Evolutionary conservation across 2,888 invertebrate species (phyloP).

Genomic region (Sycophila texana): DNA sequence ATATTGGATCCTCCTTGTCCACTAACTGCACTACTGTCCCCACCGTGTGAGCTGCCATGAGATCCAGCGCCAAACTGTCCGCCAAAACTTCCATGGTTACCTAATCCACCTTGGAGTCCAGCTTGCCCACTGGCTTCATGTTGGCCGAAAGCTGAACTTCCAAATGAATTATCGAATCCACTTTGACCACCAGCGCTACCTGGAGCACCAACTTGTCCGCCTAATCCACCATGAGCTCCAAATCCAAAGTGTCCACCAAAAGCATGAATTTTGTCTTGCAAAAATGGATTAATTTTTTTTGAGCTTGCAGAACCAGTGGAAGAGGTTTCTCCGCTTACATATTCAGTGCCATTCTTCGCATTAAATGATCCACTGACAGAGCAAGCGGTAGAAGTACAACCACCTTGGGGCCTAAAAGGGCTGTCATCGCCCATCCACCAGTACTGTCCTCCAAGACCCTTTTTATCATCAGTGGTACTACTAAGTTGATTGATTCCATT

Average conservation of each 20-base stretch:
- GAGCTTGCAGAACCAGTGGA: background rate
- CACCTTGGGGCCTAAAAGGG: constrained; percentile 59
- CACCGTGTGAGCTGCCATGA: background rate
- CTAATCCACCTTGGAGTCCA: background rate
- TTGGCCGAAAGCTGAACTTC: too few species aligned
- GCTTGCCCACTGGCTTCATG: background rate
- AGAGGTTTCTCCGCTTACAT: background rate
- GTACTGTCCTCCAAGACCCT: constrained; percentile 23
- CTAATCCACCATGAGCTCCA: background rate
- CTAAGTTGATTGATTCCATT: constrained; percentile 7
- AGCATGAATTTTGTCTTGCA: constrained; percentile 7
- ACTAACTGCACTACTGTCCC: background rate
- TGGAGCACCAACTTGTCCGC: background rate
- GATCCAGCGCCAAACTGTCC: constrained; percentile 1
- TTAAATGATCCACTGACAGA: constrained; percentile 51
- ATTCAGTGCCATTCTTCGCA: background rate
- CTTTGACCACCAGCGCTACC: background rate
- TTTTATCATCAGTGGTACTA: background rate
- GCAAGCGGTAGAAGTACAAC: constrained; percentile 56
- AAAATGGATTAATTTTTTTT: constrained; percentile 41
- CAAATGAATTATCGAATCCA: background rate
- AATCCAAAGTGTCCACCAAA: constrained; percentile 8
- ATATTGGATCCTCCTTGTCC: background rate
- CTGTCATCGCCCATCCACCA: constrained; percentile 60
- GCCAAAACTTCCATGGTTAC: background rate